Base-by-base conservation (phyloP, 2,888 invertebrate species). In the Patella pellucida region DNA sequence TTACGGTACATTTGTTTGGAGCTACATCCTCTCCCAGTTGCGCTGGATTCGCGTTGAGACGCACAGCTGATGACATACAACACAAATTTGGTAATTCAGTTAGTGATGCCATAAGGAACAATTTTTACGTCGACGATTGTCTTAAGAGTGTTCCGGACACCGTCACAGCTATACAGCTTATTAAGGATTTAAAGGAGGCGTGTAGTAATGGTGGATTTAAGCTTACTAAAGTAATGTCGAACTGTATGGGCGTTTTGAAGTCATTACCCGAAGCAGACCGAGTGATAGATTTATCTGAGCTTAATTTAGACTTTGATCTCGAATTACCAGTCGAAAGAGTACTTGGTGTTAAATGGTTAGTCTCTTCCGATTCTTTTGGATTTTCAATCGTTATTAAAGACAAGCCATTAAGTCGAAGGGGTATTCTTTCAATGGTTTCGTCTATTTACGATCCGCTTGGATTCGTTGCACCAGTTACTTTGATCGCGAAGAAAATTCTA, bases 1-100 rank as follows among this genome's bases (percentile, higher is more conserved):
- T 78, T 76, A 62, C 67, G 3, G 76, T 77, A 50, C 78, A 78
- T 62, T 54, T 68, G 7, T 81, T 81, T 68, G 79, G 80, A 15
- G 80, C 80, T 14, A 70, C 71, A 9, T 82, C 82, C 0, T 81
- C 81, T 0, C 82, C 71, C n/a, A 69, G 41, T 19, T 68, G 73
- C 27, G 68, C 73, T 0, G n/a, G 11, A 19, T 70, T 70, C 41
- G 69, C 52, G 1, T 31, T 70, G 7, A 51, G n/a, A 5, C 9
- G 23, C 9, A 9, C 15, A 2, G 19, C 71, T 15, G 52, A 71
- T 14, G 27, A 23, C 69, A 4, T 16, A 16, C n/a, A 69, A 27
- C 15, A 69, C 16, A 31, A 19, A 12, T 69, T 31, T 16, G n/a
- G 69, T 50, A 9, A 7, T 4, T 31, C 1, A 11, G 50, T 31